phyloP scores from a whole-genome alignment of 53 echinoderm and acorn worm genomes.

The Holothuria scabra region DNA sequence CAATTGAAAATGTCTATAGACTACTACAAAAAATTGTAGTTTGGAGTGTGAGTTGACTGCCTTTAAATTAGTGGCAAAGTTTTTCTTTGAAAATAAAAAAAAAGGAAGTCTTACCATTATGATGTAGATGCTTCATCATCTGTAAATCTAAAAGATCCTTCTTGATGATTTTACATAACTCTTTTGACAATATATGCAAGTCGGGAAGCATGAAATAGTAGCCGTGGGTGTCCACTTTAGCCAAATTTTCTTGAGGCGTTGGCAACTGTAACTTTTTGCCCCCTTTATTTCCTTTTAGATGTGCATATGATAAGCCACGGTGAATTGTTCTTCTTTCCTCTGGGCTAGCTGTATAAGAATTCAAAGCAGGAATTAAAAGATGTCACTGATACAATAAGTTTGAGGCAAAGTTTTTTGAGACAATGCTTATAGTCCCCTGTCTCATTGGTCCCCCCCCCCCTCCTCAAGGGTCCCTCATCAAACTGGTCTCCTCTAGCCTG shows the following conservation, averaged over 20 bases:
- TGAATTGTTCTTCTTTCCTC: not conserved
- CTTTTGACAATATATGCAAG: not conserved
- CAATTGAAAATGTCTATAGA: too few species aligned
- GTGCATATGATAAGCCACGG: constrained; percentile 21
- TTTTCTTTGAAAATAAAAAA: not conserved
- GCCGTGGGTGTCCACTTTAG: constrained; percentile 16
- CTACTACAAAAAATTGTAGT: too few species aligned
- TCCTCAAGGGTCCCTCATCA: too few species aligned
- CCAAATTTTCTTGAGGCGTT: not conserved
- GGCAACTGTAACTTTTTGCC: constrained; percentile 20
- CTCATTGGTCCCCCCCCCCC: too few species aligned
- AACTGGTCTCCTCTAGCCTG: too few species aligned
- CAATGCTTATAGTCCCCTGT: too few species aligned
- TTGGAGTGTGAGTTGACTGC: too few species aligned
- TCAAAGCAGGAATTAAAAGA: too few species aligned
- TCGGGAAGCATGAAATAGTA: constrained; percentile 47
- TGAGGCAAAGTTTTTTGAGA: too few species aligned
- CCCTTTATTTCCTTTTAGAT: constrained; percentile 20
- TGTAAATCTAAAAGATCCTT: constrained; percentile 20
- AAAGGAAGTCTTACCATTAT: not conserved
- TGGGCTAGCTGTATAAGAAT: not conserved
- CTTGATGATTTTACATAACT: constrained; percentile 12
- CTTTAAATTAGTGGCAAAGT: too few species aligned
- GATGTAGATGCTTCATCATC: constrained; percentile 36
- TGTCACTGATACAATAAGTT: too few species aligned